Conservation (phyloP, 2,888 invertebrate species). For the Cephus rjabovi region DNA sequence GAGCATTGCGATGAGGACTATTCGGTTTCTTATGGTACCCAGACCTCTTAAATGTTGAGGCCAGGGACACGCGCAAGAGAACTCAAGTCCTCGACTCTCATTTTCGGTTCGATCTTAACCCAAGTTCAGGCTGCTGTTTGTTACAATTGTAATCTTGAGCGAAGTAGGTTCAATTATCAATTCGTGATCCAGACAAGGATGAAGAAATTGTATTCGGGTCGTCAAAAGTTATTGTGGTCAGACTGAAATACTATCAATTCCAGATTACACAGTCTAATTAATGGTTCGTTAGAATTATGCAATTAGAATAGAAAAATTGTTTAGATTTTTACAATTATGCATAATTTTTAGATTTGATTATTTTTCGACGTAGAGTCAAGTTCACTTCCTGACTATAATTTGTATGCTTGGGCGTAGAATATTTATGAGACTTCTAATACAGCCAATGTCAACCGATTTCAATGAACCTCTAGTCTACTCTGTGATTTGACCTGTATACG, state of each 20-base stretch:
- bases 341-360: background rate
- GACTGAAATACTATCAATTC: background rate
- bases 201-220: too few relatives aligned
- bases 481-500: background rate
- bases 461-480: background rate
- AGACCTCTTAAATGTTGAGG: background rate
- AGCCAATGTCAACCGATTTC: background rate
- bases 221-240: too few relatives aligned
- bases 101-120: constrained; percentile 2
- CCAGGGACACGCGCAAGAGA: background rate
- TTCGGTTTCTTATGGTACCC: background rate
- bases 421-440: background rate
- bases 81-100: constrained; percentile 2
- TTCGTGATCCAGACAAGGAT: too few relatives aligned
- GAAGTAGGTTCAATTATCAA: background rate
- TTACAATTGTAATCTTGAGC: background rate
- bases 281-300: background rate
- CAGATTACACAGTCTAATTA: background rate
- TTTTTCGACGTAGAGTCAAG: background rate
- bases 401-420: background rate
- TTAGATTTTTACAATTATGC: background rate
- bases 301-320: background rate
- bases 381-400: background rate
- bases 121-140: background rate
- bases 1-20: background rate